Conservation (phyloP, 2,888 invertebrate genomes). For the Drosophila tanythrix region DNA sequence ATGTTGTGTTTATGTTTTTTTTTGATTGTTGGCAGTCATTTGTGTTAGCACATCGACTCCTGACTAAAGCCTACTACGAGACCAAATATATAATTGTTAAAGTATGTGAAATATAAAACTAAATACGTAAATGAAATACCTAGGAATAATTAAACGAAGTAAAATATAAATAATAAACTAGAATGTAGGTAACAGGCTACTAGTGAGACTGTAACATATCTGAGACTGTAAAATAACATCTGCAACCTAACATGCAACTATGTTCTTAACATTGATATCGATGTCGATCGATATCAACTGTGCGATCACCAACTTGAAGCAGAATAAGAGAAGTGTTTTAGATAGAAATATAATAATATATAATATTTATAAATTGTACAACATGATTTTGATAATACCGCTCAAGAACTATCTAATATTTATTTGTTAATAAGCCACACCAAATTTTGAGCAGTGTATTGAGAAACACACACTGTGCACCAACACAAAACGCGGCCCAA, state of each 20-base stretch:
- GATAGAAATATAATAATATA: neutral
- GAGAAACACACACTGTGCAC: conserved; percentile 5
- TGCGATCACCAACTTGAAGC: no score
- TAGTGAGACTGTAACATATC: no score
- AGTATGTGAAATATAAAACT: neutral
- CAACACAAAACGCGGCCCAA: conserved; percentile 36
- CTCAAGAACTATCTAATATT: neutral
- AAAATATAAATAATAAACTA: neutral
- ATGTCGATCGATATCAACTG: no score
- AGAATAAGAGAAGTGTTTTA: neutral
- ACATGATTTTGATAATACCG: neutral
- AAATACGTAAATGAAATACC: neutral
- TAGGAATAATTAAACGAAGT: neutral
- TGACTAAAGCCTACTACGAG: conserved; percentile 1
- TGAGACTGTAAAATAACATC: no score
- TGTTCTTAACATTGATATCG: no score
- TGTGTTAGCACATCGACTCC: conserved; percentile 22
- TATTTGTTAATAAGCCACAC: neutral
- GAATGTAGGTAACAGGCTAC: no score
- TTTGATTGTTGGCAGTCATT: conserved; percentile 22
- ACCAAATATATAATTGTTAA: neutral
- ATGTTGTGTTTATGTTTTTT: conserved; percentile 29
- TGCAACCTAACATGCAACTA: no score
- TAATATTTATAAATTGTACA: neutral
- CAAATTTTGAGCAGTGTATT: conserved; percentile 36